Base-by-base conservation (phyloP, 1,140 invertebrate species). In the Drosophila santomea region DNA sequence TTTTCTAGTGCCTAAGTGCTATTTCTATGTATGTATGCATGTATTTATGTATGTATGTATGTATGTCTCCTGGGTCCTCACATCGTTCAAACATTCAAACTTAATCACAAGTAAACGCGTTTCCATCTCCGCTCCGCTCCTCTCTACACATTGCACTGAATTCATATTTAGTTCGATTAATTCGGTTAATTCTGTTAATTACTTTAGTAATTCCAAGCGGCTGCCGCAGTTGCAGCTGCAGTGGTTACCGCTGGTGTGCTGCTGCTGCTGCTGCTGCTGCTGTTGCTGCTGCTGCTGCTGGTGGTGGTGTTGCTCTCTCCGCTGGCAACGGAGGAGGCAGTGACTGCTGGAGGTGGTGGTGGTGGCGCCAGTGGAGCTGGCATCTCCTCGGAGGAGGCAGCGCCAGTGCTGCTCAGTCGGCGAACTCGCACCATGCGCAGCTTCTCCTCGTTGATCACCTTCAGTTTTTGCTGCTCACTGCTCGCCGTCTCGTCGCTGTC, bases 81-180 rank as follows among this genome's bases (percentile, higher is more conserved):
- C 36, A 55, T 44, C 25, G 39, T 32, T 10, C 15, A 64, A 66
- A 66, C 66, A 73, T 64, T 72, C 72, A 85, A 85, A 85, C 82
- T 84, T 80, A 89, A 89, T 89, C 84, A 89, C 84, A 88, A 84
- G 84, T 83, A 88, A 88, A 83, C 84, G 75, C 78, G 59, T 51
- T 48, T 38, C 17, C 35, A 20, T 45, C 17, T 45, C 43, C 43
- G 20, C 47, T 32, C 2, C 23, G 4, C 25, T 25, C 4, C 25
- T 4, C 62, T 73, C 71, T 48, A 71, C 50, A 62, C 83, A 89
- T 89, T 89, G 84, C 84, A 89, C 84, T 71, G 63, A 66, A 35
- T 68, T 56, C 20, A 43, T 20, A 23, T n/a, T 50, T 35, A 11
- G 43, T 43, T 2, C 38, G 4, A 7, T 32, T 32, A 32, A 32